Percentiles rank a stretch among this genome's conserved stretches.
Conservation (phyloP, 2,113 vertebrate species). For the Apaloderma vittatum region DNA sequence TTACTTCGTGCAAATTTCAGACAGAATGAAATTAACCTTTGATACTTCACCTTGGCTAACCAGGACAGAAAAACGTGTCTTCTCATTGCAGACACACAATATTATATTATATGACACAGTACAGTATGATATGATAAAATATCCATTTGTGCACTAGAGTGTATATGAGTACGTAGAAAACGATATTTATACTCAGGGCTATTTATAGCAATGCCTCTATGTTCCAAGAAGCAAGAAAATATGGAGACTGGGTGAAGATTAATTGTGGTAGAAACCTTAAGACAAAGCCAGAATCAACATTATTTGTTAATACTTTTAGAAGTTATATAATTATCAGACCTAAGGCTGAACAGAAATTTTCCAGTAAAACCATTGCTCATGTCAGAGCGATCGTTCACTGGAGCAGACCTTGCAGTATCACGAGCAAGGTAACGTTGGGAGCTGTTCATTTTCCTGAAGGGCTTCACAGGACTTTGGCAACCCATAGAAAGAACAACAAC, state of each 20-base stretch:
- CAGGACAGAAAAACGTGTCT: slow-evolving; percentile 61
- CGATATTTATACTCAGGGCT: neutral
- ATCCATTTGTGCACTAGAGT: slow-evolving; percentile 13
- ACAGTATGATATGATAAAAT: neutral
- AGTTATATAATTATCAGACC: neutral
- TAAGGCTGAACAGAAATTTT: neutral
- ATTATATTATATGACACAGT: neutral
- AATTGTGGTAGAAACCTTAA: neutral
- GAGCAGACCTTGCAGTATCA: neutral
- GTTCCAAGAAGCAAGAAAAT: slow-evolving; percentile 2
- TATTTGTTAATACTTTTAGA: slow-evolving; percentile 3
- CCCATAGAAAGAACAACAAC: neutral
- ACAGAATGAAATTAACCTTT: slow-evolving; percentile 50
- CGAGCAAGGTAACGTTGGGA: rapidly evolving
- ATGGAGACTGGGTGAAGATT: neutral
- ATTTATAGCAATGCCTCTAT: neutral
- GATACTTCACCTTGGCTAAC: slow-evolving; percentile 64
- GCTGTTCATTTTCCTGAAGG: neutral
- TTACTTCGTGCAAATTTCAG: slow-evolving; percentile 59
- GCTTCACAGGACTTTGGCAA: neutral
- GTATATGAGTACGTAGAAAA: neutral
- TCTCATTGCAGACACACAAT: neutral
- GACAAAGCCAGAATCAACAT: neutral
- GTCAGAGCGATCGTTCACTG: neutral
- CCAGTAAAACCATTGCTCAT: neutral